These are phyloP conservation scores for Anguilla megastoma DNA, from an alignment of 2,797 vertebrate genomes.

Conservation along the genomic window DNA sequence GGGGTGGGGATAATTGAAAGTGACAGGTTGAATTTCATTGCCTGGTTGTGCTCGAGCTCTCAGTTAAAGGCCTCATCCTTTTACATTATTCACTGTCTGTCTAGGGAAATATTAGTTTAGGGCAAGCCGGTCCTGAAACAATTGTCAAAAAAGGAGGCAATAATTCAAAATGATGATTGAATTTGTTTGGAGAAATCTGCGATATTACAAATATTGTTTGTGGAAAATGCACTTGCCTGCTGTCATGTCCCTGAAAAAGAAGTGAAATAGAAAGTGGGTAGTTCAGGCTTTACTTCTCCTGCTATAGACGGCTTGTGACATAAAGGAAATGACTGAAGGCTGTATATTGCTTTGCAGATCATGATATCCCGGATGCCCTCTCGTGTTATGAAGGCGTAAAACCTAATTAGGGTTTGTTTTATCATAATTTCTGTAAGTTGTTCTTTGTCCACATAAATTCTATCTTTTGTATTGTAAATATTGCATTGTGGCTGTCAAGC, in stretches of 20 bases:
- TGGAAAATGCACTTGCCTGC: slow-evolving; percentile 65
- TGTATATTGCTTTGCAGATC: slow-evolving; percentile 55
- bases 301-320: slow-evolving; percentile 52
- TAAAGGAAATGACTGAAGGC: slow-evolving; percentile 52
- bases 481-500: slow-evolving; percentile 34
- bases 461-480: slow-evolving; percentile 35
- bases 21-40: slow-evolving; percentile 71
- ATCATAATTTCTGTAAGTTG: slow-evolving; percentile 57
- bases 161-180: slow-evolving; percentile 75
- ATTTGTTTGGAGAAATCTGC: slow-evolving; percentile 75
- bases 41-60: slow-evolving; percentile 54
- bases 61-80: slow-evolving; percentile 67
- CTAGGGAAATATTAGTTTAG: slow-evolving; percentile 74
- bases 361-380: slow-evolving; percentile 45
- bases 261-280: slow-evolving; percentile 73
- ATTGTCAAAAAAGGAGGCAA: slow-evolving; percentile 69
- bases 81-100: slow-evolving; percentile 77
- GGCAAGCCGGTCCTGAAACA: slow-evolving; percentile 67
- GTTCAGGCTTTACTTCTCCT: slow-evolving; percentile 54
- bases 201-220: slow-evolving; percentile 79
- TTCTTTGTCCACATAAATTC: slow-evolving; percentile 41
- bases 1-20: slow-evolving; percentile 33
- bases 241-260: slow-evolving; percentile 69
- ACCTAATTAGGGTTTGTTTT: slow-evolving; percentile 55
- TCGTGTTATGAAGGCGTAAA: slow-evolving; percentile 28